These are phyloP conservation scores for Nomada flava DNA, from an alignment of 2,888 invertebrate genomes.

Conservation along the genomic window DNA sequence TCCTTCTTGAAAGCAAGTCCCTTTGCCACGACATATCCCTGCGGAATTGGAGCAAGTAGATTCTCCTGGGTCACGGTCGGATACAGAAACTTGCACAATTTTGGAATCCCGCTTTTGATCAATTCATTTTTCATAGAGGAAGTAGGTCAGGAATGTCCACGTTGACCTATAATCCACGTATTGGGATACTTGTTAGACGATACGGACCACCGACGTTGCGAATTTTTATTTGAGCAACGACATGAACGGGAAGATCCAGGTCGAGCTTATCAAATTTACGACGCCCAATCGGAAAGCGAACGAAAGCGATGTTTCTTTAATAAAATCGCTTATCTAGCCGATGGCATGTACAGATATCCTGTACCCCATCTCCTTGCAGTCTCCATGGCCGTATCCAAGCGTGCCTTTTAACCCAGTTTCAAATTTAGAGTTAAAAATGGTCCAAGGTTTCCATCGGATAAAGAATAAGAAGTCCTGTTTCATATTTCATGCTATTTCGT, in stretches of 20 bases:
- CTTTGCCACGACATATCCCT: background rate
- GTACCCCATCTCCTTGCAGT: conserved; percentile 2
- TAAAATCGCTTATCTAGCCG: conserved; percentile 29
- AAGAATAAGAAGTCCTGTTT: background rate
- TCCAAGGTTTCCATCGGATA: conserved; percentile 3
- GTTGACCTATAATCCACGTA: conserved; percentile 27
- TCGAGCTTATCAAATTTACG: conserved; percentile 22
- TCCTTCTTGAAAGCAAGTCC: background rate
- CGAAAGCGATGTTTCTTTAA: conserved; percentile 24
- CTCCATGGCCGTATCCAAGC: background rate
- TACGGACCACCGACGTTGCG: background rate
- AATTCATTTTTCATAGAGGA: background rate
- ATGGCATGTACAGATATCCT: conserved; percentile 18
- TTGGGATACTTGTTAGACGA: conserved; percentile 2
- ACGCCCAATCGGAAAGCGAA: background rate
- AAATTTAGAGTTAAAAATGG: background rate
- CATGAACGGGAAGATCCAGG: background rate
- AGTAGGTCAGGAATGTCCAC: conserved; percentile 10
- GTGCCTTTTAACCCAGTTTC: conserved; percentile 23
- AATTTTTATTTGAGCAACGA: conserved; percentile 11
- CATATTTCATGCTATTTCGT: no score
- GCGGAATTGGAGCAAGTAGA: conserved; percentile 41
- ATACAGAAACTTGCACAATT: conserved; percentile 3
- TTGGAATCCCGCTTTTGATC: background rate
- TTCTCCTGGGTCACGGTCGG: conserved; percentile 44